Percentiles rank a stretch among this genome's conserved stretches.
Evolutionary conservation across 2,888 invertebrate species (phyloP).

Genomic region (Mayetiola destructor): DNA sequence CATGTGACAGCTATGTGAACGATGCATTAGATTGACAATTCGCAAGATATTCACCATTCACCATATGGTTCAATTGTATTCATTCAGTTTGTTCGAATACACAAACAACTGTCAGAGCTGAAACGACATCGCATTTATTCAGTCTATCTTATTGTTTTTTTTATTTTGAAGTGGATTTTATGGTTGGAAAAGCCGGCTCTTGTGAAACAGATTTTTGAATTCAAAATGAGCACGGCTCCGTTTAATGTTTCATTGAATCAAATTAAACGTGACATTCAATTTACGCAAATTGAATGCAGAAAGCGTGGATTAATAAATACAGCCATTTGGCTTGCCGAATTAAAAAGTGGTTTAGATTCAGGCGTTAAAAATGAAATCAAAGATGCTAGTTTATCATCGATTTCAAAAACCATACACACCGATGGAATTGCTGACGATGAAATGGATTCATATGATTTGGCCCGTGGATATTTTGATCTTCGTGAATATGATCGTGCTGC

Average conservation of each 20-base stretch:
- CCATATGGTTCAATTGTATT: background rate
- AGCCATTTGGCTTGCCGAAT: constrained; percentile 78
- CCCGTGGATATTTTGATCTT: constrained; percentile 78
- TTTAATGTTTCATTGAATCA: background rate
- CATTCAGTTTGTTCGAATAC: background rate
- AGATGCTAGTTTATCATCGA: constrained; percentile 23
- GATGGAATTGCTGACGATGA: constrained; percentile 36
- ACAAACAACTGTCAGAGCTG: background rate
- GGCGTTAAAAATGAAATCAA: constrained; percentile 34
- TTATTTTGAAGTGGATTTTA: background rate
- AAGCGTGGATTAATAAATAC: constrained; percentile 66
- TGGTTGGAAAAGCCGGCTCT: background rate
- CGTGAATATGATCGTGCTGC: constrained; percentile 81
- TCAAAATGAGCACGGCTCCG: background rate
- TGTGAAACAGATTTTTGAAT: too few species aligned
- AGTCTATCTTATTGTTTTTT: background rate
- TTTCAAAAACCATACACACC: constrained; percentile 32
- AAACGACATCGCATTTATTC: background rate
- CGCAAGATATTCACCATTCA: too few species aligned
- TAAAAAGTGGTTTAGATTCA: constrained; percentile 61
- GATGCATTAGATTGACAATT: too few species aligned
- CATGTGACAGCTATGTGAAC: background rate
- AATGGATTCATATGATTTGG: constrained; percentile 57
- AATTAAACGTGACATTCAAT: background rate
- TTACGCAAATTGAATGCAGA: constrained; percentile 44